Conservation (phyloP, 2,888 invertebrate genomes). For the Microctonus brassicae region DNA sequence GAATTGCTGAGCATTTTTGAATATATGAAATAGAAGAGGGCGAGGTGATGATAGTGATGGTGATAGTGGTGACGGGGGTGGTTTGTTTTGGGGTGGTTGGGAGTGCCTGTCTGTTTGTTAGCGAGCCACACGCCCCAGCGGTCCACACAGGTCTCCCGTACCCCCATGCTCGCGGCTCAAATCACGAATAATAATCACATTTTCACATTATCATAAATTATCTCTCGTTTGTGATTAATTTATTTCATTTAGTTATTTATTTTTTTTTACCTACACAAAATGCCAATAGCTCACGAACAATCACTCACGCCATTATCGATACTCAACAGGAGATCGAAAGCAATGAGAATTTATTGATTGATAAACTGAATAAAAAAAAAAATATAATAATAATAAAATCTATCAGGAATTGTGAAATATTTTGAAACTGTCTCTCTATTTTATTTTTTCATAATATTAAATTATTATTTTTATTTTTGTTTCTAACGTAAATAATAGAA, state of each 20-base stretch:
- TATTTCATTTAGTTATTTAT: background rate
- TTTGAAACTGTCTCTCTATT: background rate
- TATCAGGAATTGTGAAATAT: background rate
- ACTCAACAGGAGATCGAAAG: background rate
- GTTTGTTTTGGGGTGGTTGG: conserved; percentile 55
- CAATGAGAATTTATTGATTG: background rate
- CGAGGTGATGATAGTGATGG: background rate
- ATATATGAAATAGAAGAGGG: background rate
- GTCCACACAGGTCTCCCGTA: conserved; percentile 69
- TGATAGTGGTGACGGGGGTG: conserved; percentile 10
- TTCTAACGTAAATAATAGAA: background rate
- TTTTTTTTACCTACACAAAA: background rate
- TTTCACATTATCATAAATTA: conserved; percentile 25
- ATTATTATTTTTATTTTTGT: background rate
- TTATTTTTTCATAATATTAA: background rate
- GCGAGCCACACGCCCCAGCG: conserved; percentile 69
- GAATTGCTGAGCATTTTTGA: background rate
- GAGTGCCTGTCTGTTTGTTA: conserved; percentile 70
- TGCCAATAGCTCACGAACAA: background rate
- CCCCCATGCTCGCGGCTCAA: conserved; percentile 66
- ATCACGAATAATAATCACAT: conserved; percentile 61
- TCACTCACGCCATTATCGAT: background rate
- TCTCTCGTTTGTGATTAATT: conserved; percentile 3
- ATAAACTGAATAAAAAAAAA: background rate
- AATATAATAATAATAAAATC: too few species aligned